Conservation (phyloP, 2,888 invertebrate species). For the Electrophaes corylata region DNA sequence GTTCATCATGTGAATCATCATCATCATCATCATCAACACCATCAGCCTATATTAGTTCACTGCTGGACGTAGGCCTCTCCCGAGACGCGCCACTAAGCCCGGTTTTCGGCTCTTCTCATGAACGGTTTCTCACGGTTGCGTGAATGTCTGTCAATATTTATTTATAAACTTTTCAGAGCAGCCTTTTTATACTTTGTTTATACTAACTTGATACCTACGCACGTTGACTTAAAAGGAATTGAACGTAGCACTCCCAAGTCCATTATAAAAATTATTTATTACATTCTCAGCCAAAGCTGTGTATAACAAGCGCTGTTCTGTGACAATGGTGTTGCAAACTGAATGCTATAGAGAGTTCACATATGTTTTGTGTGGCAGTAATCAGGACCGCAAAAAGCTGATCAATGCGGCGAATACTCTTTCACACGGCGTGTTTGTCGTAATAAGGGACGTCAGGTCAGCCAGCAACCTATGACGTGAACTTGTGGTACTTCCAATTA, state of each 20-base stretch:
- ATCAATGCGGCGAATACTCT: slow-evolving; percentile 52
- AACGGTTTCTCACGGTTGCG: too few relatives aligned
- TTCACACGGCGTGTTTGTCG: slow-evolving; percentile 46
- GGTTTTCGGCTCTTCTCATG: too few relatives aligned
- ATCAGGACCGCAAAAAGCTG: slow-evolving; percentile 53
- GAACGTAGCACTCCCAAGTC: slow-evolving; percentile 9
- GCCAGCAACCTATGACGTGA: slow-evolving; percentile 6
- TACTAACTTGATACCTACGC: too few relatives aligned
- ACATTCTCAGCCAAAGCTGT: slow-evolving; percentile 28
- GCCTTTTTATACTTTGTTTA: too few relatives aligned
- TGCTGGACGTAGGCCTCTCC: too few relatives aligned
- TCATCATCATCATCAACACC: too few relatives aligned
- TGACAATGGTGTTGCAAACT: slow-evolving; percentile 65
- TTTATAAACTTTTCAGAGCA: too few relatives aligned
- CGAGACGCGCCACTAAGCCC: too few relatives aligned
- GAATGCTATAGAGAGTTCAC: slow-evolving; percentile 57
- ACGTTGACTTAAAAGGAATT: too few relatives aligned
- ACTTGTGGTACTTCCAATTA: neutral
- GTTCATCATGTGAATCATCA: too few relatives aligned
- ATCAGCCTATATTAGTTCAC: too few relatives aligned
- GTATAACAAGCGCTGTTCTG: slow-evolving; percentile 46
- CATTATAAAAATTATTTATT: slow-evolving; percentile 22
- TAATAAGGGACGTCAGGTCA: slow-evolving; percentile 39
- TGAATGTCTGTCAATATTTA: too few relatives aligned
- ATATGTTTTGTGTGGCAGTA: slow-evolving; percentile 53